These are phyloP conservation scores for Synanthedon myopaeformis DNA, from an alignment of 2,888 invertebrate genomes.

Conservation along the genomic window DNA sequence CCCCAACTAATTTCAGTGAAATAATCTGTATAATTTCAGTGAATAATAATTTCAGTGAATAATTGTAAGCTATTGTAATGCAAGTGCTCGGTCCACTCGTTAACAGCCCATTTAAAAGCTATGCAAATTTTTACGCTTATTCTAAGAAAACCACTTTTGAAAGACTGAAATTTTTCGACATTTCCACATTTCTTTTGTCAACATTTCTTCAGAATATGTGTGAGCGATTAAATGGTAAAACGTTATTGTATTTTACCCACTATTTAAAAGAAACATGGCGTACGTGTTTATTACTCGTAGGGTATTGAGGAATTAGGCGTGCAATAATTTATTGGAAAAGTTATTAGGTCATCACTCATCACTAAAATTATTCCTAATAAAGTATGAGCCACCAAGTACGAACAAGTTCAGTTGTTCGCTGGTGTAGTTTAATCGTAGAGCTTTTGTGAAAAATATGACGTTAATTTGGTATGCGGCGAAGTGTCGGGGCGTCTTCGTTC, in stretches of 20 bases:
- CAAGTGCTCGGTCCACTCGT: slow-evolving; percentile 10
- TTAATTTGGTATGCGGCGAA: slow-evolving; percentile 58
- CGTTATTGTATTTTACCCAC: no score
- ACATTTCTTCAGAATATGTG: not conserved
- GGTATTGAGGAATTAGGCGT: no score
- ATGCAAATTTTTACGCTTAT: slow-evolving; percentile 30
- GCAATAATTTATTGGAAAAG: no score
- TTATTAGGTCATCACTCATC: not conserved
- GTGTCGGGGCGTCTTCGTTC: slow-evolving; percentile 34
- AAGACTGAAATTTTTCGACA: not conserved
- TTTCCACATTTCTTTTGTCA: not conserved
- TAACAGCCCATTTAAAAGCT: slow-evolving; percentile 38
- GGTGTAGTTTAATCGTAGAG: slow-evolving; percentile 42
- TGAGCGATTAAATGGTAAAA: not conserved
- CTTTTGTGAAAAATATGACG: slow-evolving; percentile 57
- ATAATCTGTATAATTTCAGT: no score
- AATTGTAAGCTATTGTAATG: slow-evolving; percentile 12
- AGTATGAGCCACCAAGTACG: slow-evolving; percentile 1
- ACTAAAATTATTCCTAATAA: not conserved
- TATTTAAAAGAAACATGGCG: no score
- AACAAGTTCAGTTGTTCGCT: slow-evolving; percentile 19
- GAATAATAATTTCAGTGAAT: no score
- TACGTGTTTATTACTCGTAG: no score
- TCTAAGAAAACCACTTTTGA: not conserved
- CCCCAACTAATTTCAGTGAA: slow-evolving; percentile 6